Conservation (phyloP, 23 tunicate species). For the Phallusia fumigata region DNA sequence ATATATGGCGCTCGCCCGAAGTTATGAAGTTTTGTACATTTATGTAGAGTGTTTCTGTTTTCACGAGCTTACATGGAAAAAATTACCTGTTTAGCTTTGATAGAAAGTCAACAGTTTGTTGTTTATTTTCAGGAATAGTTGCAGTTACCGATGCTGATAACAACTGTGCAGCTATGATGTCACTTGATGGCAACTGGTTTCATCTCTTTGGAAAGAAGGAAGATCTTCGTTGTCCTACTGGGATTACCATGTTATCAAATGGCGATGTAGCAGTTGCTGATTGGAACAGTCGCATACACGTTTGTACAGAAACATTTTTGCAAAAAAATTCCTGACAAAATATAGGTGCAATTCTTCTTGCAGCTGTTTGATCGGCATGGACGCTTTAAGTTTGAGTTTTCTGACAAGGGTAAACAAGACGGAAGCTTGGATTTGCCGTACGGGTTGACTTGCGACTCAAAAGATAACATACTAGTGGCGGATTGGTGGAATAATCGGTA, state of each 20-base stretch:
- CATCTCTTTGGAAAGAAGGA: conserved; percentile 33
- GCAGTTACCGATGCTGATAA: conserved; percentile 55
- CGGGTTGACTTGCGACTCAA: conserved; percentile 37
- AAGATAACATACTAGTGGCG: conserved; percentile 55
- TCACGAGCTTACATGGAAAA: no score
- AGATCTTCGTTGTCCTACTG: conserved; percentile 51
- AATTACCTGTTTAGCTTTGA: no score
- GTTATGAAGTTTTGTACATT: no score
- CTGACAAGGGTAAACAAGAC: conserved; percentile 29
- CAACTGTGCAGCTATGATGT: conserved; percentile 50
- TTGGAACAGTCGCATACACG: conserved; percentile 40
- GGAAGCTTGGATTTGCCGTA: conserved; percentile 62
- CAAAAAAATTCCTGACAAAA: not conserved
- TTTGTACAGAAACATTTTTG: not conserved
- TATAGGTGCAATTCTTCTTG: not conserved
- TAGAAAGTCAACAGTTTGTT: not conserved
- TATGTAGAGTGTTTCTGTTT: no score
- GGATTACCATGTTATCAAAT: conserved; percentile 38
- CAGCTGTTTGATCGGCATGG: conserved; percentile 56
- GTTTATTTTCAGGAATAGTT: conserved; percentile 33
- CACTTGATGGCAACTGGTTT: conserved; percentile 48
- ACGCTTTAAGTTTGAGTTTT: conserved; percentile 31
- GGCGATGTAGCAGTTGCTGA: conserved; percentile 63
- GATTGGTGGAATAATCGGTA: conserved; percentile 70
- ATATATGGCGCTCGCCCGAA: not conserved